Conservation (phyloP, 2,113 vertebrate species). For the Glaucomys volans region DNA sequence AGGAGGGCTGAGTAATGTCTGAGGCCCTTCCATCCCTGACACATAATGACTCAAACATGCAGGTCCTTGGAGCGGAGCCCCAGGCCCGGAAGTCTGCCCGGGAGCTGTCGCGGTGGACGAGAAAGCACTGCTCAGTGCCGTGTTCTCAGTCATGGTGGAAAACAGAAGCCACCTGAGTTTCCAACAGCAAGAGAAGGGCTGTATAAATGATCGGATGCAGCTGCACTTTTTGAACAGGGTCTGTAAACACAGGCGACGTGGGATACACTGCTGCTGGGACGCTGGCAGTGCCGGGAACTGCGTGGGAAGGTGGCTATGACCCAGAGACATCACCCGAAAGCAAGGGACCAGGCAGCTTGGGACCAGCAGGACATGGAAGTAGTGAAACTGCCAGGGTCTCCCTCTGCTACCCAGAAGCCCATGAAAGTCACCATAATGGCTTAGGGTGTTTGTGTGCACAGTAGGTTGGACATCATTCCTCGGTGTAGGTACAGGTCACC, state of each 20-base stretch:
- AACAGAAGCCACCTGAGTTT: background rate
- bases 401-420: background rate
- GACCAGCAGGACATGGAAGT: background rate
- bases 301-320: background rate
- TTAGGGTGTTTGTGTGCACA: accelerated
- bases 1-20: background rate
- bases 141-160: background rate
- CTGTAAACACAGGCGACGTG: background rate
- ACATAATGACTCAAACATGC: background rate
- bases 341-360: no score
- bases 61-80: background rate
- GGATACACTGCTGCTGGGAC: background rate
- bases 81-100: background rate
- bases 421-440: accelerated
- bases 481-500: background rate
- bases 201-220: background rate
- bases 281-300: accelerated
- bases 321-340: accelerated
- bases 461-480: background rate
- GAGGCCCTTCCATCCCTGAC: background rate
- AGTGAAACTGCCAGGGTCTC: accelerated
- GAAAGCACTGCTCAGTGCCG: background rate
- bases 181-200: background rate
- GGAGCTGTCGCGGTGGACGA: background rate
- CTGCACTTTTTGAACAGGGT: background rate